Base-by-base conservation (phyloP, 92 coral and sea anemone genomes). In the Epizoanthus rinbou region DNA sequence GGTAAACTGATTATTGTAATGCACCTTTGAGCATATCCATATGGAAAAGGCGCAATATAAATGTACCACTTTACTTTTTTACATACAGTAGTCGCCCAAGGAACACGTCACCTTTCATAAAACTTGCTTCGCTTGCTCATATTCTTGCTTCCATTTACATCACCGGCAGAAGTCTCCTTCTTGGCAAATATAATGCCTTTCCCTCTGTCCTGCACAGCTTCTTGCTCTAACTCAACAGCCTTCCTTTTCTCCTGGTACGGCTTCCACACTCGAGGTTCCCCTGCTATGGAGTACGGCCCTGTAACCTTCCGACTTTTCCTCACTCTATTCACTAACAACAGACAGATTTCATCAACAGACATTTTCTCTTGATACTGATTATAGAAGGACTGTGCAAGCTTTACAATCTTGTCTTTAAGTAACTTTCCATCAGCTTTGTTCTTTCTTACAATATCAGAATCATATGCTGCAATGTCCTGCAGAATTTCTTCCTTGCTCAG, bases 291-390 rank as follows among this genome's bases (percentile, higher is more conserved):
- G 76, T 84, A 91, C 1, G 91, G 89, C 47, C 84, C 91, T 10
- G 45, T 62, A 52, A 68, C 76, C 76, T 91, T 89, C 24, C 90
- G 54, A 18, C 65, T 65, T 17, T 88, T 84, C 69, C 86, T 90
- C 23, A 94, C 89, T 35, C 85, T 90, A 54, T 97, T 97, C 3
- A 90, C 98, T 6, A 97, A 90, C 83, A 97, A 74, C 21, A 97
- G 75, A 69, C 92, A 91, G 39, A 97, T 87, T 64, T 97, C 94
- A 47, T 95, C 98, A 85, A 84, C 85, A 0, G 98, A 88, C 60
- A 97, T 91, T 62, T 97, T 97, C 47, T 74, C 95, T 59, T 87
- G 87, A 53, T 97, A 97, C 73, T 92, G 98, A 50, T 94, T 92
- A 64, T 81, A 56, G 75, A 93, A 93, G 11, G 90, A 72, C 11